phyloP scores from a whole-genome alignment of 2,888 invertebrate genomes.

The Drosophila trichaetosa region DNA sequence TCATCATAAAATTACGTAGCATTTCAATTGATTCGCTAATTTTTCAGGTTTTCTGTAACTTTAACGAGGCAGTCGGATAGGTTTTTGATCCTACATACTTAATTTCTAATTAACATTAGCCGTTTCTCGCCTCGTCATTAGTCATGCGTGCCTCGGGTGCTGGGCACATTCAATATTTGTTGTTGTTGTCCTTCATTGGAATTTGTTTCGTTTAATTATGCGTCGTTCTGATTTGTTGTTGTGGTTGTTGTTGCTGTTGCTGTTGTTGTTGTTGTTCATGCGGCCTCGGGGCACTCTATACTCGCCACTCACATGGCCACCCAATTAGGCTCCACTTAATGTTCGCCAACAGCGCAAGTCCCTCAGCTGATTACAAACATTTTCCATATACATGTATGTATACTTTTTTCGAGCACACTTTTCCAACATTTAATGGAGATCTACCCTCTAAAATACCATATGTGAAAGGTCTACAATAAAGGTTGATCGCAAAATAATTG shows the following conservation, averaged over 20 bases:
- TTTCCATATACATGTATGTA: slow-evolving; percentile 29
- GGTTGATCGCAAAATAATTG: not conserved
- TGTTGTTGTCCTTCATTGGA: slow-evolving; percentile 8
- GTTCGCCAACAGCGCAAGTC: slow-evolving; percentile 32
- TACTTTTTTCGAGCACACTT: slow-evolving; percentile 8
- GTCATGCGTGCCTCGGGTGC: slow-evolving; percentile 53
- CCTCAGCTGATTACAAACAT: slow-evolving; percentile 58
- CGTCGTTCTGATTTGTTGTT: slow-evolving; percentile 50
- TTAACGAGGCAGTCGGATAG: slow-evolving; percentile 18
- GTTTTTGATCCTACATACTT: slow-evolving; percentile 34
- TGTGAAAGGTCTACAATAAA: not conserved
- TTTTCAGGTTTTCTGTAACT: slow-evolving; percentile 9
- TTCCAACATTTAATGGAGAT: slow-evolving; percentile 8
- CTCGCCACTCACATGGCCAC: slow-evolving; percentile 47
- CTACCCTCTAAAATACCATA: slow-evolving; percentile 1
- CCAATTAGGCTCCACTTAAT: slow-evolving; percentile 68
- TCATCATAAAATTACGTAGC: not conserved
- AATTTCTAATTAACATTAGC: slow-evolving; percentile 68
- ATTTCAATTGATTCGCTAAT: not conserved
- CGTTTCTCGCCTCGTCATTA: slow-evolving; percentile 47
- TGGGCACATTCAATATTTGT: slow-evolving; percentile 3
- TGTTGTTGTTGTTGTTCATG: not conserved
- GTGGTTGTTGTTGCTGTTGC: slow-evolving; percentile 5
- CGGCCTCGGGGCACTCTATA: slow-evolving; percentile 28
- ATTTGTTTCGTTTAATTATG: slow-evolving; percentile 52